Evolutionary conservation across 2,113 vertebrate genomes (phyloP).

Genomic region (Chamaetylas fuelleborni): DNA sequence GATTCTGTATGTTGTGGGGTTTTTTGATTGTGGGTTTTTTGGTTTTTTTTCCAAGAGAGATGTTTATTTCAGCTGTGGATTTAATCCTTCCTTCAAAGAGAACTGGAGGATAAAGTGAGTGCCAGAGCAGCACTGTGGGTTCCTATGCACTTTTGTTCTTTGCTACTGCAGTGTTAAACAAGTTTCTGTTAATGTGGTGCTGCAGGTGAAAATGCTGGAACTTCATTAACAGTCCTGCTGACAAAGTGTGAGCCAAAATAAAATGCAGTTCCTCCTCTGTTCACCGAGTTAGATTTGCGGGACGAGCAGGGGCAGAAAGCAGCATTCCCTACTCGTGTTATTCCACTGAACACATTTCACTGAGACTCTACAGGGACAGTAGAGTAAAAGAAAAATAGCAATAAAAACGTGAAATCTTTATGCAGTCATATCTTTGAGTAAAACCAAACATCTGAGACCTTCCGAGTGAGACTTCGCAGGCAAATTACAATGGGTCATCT

Average conservation of each 20-base stretch:
- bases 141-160: conserved; percentile 4
- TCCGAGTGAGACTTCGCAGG: not conserved
- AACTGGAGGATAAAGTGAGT: not conserved
- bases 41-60: not conserved
- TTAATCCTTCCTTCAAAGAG: conserved; percentile 51
- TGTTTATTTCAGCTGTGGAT: conserved; percentile 12
- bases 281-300: not conserved
- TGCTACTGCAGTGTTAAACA: not conserved
- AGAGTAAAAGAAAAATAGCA: not conserved
- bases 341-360: not conserved
- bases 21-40: not conserved
- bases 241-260: conserved; percentile 32
- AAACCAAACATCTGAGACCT: conserved; percentile 7
- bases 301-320: not conserved
- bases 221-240: conserved; percentile 17
- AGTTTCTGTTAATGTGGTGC: not conserved
- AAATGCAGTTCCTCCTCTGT: not conserved
- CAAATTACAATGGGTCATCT: conserved; percentile 17
- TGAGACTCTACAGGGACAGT: not conserved
- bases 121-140: not conserved
- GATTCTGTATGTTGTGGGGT: not conserved
- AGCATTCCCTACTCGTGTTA: not conserved
- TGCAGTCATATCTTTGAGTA: not conserved
- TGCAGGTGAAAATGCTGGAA: conserved; percentile 44
- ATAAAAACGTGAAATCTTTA: conserved; percentile 21